Percentiles rank a stretch among this genome's conserved stretches.
Evolutionary conservation across 2,113 vertebrate species (phyloP).

Genomic region (Chaenogobius annularis): DNA sequence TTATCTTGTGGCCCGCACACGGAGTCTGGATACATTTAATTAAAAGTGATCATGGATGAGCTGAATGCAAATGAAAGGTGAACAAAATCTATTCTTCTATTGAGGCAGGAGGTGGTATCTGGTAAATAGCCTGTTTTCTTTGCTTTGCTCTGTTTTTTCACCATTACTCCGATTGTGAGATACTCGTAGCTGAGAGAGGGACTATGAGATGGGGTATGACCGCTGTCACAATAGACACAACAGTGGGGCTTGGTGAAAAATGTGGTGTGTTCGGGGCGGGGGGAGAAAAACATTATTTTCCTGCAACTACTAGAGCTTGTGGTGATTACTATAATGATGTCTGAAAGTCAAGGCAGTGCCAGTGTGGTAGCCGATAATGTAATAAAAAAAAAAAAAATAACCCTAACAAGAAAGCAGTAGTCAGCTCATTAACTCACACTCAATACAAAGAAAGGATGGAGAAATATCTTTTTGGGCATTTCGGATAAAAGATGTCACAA

Average conservation of each 20-base stretch:
- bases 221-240: constrained; percentile 70
- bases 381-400: constrained; percentile 45
- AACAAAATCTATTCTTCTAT: constrained; percentile 48
- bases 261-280: constrained; percentile 54
- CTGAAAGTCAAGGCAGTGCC: constrained; percentile 66
- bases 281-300: constrained; percentile 62
- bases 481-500: constrained; percentile 19
- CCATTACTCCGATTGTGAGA: constrained; percentile 71
- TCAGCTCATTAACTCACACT: constrained; percentile 59
- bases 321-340: constrained; percentile 79
- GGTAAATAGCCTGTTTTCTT: constrained; percentile 46
- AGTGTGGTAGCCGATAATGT: constrained; percentile 61
- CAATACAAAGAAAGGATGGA: constrained; percentile 41
- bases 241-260: constrained; percentile 69
- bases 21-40: constrained; percentile 36
- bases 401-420: constrained; percentile 55
- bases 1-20: constrained; percentile 10
- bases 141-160: constrained; percentile 32
- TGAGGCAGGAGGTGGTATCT: constrained; percentile 51
- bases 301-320: constrained; percentile 76
- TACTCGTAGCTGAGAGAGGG: constrained; percentile 67
- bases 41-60: constrained; percentile 38
- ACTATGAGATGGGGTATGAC: constrained; percentile 67
- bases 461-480: constrained; percentile 7
- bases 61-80: constrained; percentile 50